Evolutionary conservation across 1,140 invertebrate genomes (phyloP), one percentile per base, ranked within the genome.

Genomic region (Drosophila kurseongensis): DNA sequence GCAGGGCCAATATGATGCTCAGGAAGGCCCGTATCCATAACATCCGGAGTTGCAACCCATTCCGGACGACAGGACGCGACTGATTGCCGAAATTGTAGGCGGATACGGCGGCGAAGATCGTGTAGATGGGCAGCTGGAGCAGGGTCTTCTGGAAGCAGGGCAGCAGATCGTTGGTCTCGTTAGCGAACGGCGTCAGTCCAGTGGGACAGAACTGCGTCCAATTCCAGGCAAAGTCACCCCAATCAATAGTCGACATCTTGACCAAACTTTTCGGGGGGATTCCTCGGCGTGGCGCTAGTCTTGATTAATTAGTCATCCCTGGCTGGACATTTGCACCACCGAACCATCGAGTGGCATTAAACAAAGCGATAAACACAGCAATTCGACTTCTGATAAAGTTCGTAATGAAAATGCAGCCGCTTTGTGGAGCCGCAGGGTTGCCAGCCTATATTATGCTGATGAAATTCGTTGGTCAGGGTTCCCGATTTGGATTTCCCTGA

Each of bases 101-200:
- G 35, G 97, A 97, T 50, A 94, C 89, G 23, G 96, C 93, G 7
- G 96, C 95, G 66, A 97, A 93, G 18, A 97, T 91, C 45, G 94
- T 93, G 68, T 96, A 94, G 36, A 95, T 90, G 27, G 97, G 96
- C 61, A 96, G 94, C 91, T 96, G 94, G 45, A 97, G 93, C 75
- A 94, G 95, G 44, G 97, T 89, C 86, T 96, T 94, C 91, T 97
- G 96, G 90, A 97, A 97, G 91, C 97, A 98, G 47, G 95, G 92
- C 73, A 96, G 95, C 77, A 97, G 93, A 92, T 97, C 96, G 80
- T 95, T 94, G 7, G 93, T 94, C n/a, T 93, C 86, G 14, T 94
- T 92, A 86, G 95, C 94, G 93, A 96, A 95, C 1, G 95, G 93
- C 56, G 93, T 93, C 35, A 97, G 92, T 10, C 94, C 95, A 18